Percentiles rank a stretch among this genome's conserved stretches.
These are phyloP conservation scores for Schrankia costaestrigalis DNA, from an alignment of 2,888 invertebrate species.

Conservation along the genomic window DNA sequence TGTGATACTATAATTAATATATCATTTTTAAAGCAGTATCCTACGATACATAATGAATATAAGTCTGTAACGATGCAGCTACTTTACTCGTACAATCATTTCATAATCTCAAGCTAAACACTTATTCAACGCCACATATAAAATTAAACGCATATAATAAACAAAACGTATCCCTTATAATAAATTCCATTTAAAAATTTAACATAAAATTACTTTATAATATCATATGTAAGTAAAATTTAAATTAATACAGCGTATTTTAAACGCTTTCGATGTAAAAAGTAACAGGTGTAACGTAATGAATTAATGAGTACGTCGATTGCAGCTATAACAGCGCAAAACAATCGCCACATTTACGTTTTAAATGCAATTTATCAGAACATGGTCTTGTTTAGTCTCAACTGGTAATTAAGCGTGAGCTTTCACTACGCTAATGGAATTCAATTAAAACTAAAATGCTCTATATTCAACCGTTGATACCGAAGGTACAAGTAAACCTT, in stretches of 20 bases:
- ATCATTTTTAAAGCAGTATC: no score
- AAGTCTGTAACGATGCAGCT: no score
- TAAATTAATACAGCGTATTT: not conserved
- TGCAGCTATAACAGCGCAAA: not conserved
- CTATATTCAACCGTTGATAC: constrained; percentile 53
- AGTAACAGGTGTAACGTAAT: constrained; percentile 7
- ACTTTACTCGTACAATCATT: no score
- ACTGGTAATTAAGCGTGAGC: constrained; percentile 63
- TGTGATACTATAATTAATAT: no score
- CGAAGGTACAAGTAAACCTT: constrained; percentile 51
- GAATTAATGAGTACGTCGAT: constrained; percentile 1
- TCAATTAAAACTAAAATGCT: constrained; percentile 70
- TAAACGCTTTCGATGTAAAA: not conserved
- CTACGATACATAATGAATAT: no score
- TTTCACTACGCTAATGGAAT: constrained; percentile 68
- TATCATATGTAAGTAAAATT: no score
- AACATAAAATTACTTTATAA: no score
- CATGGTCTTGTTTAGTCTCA: constrained; percentile 42
- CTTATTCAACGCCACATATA: no score
- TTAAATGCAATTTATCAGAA: constrained; percentile 36
- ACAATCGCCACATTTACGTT: constrained; percentile 20
- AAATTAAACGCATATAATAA: no score
- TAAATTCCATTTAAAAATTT: no score
- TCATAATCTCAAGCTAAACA: no score
- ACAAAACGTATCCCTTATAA: no score